A percentile compares a stretch with the other conserved stretches of the same genome.
Evolutionary conservation across 2,888 invertebrate genomes (phyloP).

Genomic region (Drosophila buzzatii): DNA sequence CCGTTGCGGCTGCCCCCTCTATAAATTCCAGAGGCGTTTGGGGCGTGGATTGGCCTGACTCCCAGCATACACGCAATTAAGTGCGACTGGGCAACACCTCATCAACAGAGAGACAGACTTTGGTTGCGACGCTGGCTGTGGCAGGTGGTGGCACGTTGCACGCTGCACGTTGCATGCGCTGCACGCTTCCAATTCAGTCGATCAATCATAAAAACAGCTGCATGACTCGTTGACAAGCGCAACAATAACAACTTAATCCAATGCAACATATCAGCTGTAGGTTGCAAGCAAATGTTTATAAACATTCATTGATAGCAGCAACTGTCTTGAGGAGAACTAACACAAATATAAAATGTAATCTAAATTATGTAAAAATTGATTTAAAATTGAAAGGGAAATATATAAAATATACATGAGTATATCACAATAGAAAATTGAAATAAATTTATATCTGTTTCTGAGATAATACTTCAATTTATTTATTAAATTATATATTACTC

Average conservation of each 20-base stretch:
- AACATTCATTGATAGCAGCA: neutral
- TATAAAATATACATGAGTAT: too few relatives aligned
- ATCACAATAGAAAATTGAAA: too few relatives aligned
- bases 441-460: too few relatives aligned
- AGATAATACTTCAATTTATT: too few relatives aligned
- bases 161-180: slow-evolving; percentile 36
- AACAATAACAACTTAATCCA: slow-evolving; percentile 50
- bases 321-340: neutral
- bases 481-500: neutral
- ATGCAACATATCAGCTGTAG: slow-evolving; percentile 1
- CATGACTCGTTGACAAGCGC: slow-evolving; percentile 62
- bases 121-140: slow-evolving; percentile 5
- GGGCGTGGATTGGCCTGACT: slow-evolving; percentile 71
- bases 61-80: slow-evolving; percentile 74
- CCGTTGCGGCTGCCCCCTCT: neutral
- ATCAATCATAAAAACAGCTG: slow-evolving; percentile 66
- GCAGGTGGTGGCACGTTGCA: slow-evolving; percentile 15
- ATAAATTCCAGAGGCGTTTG: slow-evolving; percentile 44
- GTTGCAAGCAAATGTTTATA: slow-evolving; percentile 16
- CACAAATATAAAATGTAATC: too few relatives aligned
- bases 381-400: neutral
- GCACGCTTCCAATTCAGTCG: slow-evolving; percentile 42
- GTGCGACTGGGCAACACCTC: slow-evolving; percentile 75
- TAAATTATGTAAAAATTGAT: neutral
- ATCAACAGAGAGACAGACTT: slow-evolving; percentile 17